Evolutionary conservation across 1,140 invertebrate genomes (phyloP), one percentile per base, ranked within the genome.

Genomic region (Apis mellifera): DNA sequence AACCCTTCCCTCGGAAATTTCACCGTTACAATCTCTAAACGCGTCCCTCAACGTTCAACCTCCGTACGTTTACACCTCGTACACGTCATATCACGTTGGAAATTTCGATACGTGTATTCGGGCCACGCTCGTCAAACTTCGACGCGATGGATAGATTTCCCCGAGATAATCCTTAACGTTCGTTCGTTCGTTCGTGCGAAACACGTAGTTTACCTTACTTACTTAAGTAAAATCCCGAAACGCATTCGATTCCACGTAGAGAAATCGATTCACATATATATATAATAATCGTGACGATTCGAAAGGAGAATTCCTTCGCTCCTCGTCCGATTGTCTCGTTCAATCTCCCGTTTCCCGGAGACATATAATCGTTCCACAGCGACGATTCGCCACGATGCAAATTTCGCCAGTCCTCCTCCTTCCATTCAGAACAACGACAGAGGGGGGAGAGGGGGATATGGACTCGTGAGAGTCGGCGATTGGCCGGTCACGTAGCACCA

Each of bases 401-500:
- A 87, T 86, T 87, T 65, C 68, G n/a, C 13, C 48, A 64, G 80
- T 32, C 32, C 32, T 32, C 32, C 32, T 3, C 32, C 32, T 2
- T 54, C 66, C 78, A 65, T 72, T 78, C 70, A 76, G 42, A 57
- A 65, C 84, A 15, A 54, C 76, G 85, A 77, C 78, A 65, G 57
- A 50, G 42, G 11, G 54, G 19, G 64, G n/a, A n/a, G n/a, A n/a
- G n/a, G n/a, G n/a, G n/a, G n/a, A n/a, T 88, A 78, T 85, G 32
- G 85, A 88, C 75, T 88, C 74, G 83, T 32, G 86, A 75, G 78
- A 87, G 75, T 71, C 78, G 21, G 82, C 83, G 80, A 89, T 88
- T 88, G 79, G 84, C 73, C 73, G 81, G 77, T 89, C 86, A 86
- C 86, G 86, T 89, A 86, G 23, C 65, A 82, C 80, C 84, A 78